phyloP scores from a whole-genome alignment of 1,140 invertebrate genomes.

The Antheraea pernyi region DNA sequence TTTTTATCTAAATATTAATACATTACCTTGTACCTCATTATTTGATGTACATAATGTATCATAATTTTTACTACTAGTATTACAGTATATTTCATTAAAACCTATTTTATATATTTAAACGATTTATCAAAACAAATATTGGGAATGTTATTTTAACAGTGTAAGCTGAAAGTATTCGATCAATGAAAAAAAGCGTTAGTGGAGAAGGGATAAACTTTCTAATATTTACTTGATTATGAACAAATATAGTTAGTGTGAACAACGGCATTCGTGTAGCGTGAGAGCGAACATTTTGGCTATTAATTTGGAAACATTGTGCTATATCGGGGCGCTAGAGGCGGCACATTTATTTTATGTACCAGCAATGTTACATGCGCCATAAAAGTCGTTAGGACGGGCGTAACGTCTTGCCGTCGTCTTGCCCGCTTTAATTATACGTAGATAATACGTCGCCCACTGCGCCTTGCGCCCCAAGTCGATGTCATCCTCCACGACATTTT shows the following conservation, averaged over 20 bases:
- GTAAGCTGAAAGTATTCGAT: not conserved
- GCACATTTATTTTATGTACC: constrained; percentile 78
- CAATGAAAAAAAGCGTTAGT: not conserved
- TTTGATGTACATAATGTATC: no score
- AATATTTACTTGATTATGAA: constrained; percentile 55
- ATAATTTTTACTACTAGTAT: no score
- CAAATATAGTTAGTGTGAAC: constrained; percentile 50
- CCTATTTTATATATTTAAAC: no score
- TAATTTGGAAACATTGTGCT: constrained; percentile 68
- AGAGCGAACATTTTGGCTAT: constrained; percentile 72
- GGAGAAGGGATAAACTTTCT: constrained; percentile 22
- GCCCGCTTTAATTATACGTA: constrained; percentile 72
- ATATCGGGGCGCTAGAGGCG: constrained; percentile 65
- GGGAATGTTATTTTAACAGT: not conserved
- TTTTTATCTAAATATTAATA: no score
- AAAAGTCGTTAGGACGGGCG: constrained; percentile 75
- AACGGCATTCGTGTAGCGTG: constrained; percentile 53
- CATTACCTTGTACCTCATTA: no score
- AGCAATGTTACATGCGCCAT: constrained; percentile 77
- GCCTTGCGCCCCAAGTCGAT: constrained; percentile 38
- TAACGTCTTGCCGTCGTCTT: constrained; percentile 75
- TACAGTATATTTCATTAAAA: no score
- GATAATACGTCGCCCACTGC: constrained; percentile 60
- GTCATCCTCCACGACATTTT: constrained; percentile 51
- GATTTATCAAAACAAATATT: no score